Evolutionary conservation across 2,888 invertebrate genomes (phyloP), one percentile per base, ranked within the genome.

Genomic region (Argyra leucocephala): DNA sequence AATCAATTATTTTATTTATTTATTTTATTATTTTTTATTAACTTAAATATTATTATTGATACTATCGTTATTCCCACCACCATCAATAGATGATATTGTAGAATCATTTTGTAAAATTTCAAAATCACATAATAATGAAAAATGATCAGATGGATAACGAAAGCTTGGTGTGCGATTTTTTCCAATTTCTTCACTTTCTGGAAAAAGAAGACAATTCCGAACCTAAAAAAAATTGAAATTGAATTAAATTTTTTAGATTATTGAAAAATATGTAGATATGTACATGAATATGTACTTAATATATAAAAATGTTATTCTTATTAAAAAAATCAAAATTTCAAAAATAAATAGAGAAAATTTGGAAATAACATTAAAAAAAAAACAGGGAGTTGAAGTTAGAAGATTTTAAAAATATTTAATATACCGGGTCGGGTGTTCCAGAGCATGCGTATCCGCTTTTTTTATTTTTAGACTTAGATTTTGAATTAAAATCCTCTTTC

Each of bases 71-170:
- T n/a, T n/a, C n/a, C n/a, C n/a, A n/a, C n/a, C n/a, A n/a, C n/a
- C n/a, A 18, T 48, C 18, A 5, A 18, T n/a, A 48, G 48, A 48
- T 48, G 18, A 48, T 22, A 5, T 12, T 60, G 10, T 60, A 23
- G n/a, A 2, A 22, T 58, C n/a, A 18, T 68, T 57, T 37, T 71
- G 73, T 48, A 76, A 31, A 37, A 80, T 67, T 69, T 79, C 78
- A 70, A 88, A 84, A 76, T 88, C 88, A 73, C 86, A 85, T 64
- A 86, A 85, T 67, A 90, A 80, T 0, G 89, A 88, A 72, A 90
- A 86, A 74, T 90, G 90, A 80, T 90, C 90, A 1, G 89, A 90
- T 0, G 90, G 88, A 77, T 89, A 90, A 64, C 80, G 77, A 69
- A 83, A 81, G 64, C 86, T 86, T 2, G 90, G 90, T 24, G 89